These are phyloP conservation scores for Buathra laborator DNA, from an alignment of 2,888 invertebrate genomes.

Conservation along the genomic window DNA sequence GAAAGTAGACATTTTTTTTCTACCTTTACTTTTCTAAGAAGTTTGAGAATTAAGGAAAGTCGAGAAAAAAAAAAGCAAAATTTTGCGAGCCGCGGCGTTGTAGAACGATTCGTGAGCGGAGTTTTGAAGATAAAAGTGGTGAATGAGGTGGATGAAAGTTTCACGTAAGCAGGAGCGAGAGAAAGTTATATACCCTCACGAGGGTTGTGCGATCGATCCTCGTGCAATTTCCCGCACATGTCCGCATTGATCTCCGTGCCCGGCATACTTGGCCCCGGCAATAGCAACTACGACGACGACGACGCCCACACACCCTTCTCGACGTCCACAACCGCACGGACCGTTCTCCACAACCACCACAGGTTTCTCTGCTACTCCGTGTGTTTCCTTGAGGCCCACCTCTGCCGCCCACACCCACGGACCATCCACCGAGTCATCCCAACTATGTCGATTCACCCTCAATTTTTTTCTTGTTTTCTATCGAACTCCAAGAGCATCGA, in stretches of 20 bases:
- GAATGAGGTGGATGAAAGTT: conserved; percentile 35
- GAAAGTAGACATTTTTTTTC: background rate
- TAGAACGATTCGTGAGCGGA: conserved; percentile 14
- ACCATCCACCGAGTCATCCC: conserved; percentile 66
- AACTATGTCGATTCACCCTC: conserved; percentile 76
- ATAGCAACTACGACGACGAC: conserved; percentile 68
- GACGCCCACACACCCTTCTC: conserved; percentile 66
- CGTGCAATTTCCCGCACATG: conserved; percentile 85
- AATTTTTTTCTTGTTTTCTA: conserved; percentile 71
- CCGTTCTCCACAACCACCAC: conserved; percentile 60
- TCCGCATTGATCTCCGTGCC: conserved; percentile 83
- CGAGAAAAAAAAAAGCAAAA: background rate
- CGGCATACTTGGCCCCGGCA: conserved; percentile 80
- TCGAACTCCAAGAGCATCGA: conserved; percentile 33
- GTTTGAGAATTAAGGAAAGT: background rate
- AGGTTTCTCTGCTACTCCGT: conserved; percentile 31
- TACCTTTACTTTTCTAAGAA: background rate
- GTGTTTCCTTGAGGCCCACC: conserved; percentile 38
- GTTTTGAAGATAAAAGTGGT: conserved; percentile 35
- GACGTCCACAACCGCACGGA: conserved; percentile 62
- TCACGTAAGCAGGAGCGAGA: conserved; percentile 53
- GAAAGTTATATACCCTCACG: conserved; percentile 72
- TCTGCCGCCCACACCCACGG: conserved; percentile 20
- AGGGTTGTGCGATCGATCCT: conserved; percentile 83
- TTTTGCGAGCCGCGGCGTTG: background rate